Conservation (phyloP, 2,797 vertebrate species). For the Chiloscyllium punctatum region DNA sequence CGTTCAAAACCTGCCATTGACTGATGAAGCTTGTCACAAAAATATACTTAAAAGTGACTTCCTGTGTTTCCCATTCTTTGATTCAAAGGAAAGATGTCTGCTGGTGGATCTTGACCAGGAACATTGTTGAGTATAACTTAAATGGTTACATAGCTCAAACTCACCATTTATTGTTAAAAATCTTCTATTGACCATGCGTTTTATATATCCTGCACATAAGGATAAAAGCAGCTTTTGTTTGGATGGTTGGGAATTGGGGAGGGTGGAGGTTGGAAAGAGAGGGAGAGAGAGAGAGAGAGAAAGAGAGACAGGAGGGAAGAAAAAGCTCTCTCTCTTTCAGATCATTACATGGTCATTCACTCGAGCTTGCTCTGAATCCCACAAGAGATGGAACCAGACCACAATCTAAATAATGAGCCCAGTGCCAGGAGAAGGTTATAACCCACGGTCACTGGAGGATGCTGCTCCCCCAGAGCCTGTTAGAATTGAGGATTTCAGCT, state of each 20-base stretch:
- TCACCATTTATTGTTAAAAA: neutral
- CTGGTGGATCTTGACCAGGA: too few species aligned
- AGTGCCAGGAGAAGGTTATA: neutral
- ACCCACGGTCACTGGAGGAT: neutral
- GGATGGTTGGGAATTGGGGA: neutral
- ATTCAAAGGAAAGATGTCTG: too few species aligned
- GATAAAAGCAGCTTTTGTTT: neutral
- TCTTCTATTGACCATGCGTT: neutral
- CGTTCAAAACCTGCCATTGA: too few species aligned
- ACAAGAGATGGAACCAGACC: neutral
- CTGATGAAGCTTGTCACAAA: too few species aligned
- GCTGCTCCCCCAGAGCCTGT: neutral
- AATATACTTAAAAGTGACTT: too few species aligned
- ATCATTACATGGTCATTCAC: neutral
- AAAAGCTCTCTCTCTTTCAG: neutral
- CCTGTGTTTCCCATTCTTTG: too few species aligned
- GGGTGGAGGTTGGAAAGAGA: too few species aligned
- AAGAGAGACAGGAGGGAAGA: too few species aligned
- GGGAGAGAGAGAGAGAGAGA: too few species aligned
- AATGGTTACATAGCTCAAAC: neutral
- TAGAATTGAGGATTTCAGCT: neutral
- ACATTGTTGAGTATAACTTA: too few species aligned
- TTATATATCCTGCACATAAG: neutral
- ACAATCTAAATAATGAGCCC: neutral
- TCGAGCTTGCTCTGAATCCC: neutral